phyloP scores from a whole-genome alignment of 2,113 vertebrate species.

The Tretioscincus oriximinensis region DNA sequence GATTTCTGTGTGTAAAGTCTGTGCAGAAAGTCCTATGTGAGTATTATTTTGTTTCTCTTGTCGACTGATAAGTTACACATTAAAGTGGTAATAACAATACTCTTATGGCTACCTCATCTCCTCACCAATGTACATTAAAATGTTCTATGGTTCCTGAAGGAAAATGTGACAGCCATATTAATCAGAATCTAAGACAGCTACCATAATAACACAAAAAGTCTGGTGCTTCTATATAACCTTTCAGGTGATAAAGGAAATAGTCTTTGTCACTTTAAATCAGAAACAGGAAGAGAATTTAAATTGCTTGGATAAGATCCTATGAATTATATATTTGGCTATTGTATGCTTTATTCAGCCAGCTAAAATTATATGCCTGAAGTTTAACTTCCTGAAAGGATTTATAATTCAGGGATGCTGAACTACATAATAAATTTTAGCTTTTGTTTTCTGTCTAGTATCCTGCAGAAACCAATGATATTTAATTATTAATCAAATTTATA shows the following conservation, averaged over 20 bases:
- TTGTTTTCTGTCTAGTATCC: neutral
- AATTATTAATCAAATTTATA: neutral
- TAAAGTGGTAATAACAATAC: too few relatives aligned
- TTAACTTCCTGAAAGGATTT: constrained; percentile 25
- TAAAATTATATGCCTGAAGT: constrained; percentile 18
- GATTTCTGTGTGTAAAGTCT: too few relatives aligned
- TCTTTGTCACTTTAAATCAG: neutral
- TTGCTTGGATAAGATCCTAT: neutral
- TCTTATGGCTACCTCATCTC: too few relatives aligned
- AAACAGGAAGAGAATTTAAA: constrained; percentile 21
- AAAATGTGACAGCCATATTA: neutral
- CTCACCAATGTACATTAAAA: neutral
- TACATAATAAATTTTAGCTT: constrained; percentile 13
- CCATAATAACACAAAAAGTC: neutral
- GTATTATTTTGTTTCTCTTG: too few relatives aligned
- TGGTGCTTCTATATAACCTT: neutral
- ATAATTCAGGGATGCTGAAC: constrained; percentile 14
- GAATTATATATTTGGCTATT: constrained; percentile 23
- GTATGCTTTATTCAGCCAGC: constrained; percentile 10
- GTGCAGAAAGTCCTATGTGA: too few relatives aligned
- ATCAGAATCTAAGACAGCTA: neutral
- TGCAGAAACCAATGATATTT: neutral
- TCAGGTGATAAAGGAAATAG: neutral
- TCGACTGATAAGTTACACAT: too few relatives aligned
- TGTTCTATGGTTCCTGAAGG: neutral